Base-by-base conservation (phyloP, 2,888 invertebrate species). In the Druceiella hillmani region DNA sequence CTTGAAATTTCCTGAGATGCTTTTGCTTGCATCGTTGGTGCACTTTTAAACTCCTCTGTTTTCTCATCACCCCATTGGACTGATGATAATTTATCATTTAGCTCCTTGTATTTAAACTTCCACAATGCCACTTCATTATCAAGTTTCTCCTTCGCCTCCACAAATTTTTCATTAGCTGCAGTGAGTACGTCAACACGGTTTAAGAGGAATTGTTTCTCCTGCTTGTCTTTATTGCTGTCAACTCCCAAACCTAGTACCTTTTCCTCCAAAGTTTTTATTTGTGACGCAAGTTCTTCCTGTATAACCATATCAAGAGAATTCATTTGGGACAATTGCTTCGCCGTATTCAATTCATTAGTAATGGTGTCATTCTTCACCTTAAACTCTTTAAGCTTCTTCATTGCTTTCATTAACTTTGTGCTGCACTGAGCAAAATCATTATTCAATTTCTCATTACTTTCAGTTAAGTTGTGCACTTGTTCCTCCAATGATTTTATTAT, bases 371-470 rank as follows among this genome's bases (percentile, higher is more conserved):
- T 77, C 43, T 76, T 77, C 2, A 64, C 62, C 60, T 91, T 92
- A 36, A 88, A 76, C 55, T 88, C 85, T 59, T 90, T 92, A 27
- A 92, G 63, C 59, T 90, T 92, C 52, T 85, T 84, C 49, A 92
- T 66, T 46, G 89, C 74, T 64, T 88, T 91, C 2, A 79, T 77
- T 17, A 82, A 78, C 56, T 88, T 88, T 0, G 79, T 61, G 57
- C 86, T 82, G 41, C 76, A 64, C 16, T 76, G 65, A 45, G 78
- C 75, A 5, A 84, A 69, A 49, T 86, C 83, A 36, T 75, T 70
- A 39, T 73, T 64, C 12, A 82, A 58, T 28, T 65, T 62, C 11
- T 75, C 69, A 42, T 78, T 74, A 43, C 81, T 76, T 2, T 64
- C 57, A 49, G 77, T 73, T 3, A 85, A 61, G 36, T 73, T 66